Conservation (phyloP, 2,113 vertebrate genomes). For the Illadopsis cleaveri region DNA sequence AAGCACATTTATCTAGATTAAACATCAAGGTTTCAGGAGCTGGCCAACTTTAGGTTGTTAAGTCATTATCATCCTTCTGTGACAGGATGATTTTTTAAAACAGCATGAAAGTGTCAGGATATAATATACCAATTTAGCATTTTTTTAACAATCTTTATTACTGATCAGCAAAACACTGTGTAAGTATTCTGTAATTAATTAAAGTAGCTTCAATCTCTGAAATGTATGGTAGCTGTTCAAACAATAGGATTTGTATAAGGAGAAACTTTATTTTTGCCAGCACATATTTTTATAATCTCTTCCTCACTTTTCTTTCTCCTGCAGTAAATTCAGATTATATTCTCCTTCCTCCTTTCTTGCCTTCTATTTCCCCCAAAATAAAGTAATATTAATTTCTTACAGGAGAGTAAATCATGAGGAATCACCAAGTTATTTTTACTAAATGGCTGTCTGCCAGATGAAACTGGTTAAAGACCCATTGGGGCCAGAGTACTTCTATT, state of each 20-base stretch:
- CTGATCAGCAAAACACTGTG: neutral
- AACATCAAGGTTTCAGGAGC: conserved; percentile 27
- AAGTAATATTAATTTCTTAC: neutral
- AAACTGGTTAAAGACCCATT: neutral
- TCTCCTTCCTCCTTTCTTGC: neutral
- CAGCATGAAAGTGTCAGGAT: conserved; percentile 3
- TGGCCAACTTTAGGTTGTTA: conserved; percentile 28
- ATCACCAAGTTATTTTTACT: neutral
- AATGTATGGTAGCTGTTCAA: neutral
- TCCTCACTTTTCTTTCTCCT: neutral
- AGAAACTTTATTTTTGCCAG: neutral
- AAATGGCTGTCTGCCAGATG: neutral
- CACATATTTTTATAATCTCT: neutral
- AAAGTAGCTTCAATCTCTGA: neutral
- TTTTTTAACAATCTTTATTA: neutral
- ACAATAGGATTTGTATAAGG: neutral
- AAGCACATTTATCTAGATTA: conserved; percentile 62
- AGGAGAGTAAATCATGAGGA: neutral
- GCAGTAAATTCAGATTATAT: neutral
- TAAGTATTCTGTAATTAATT: neutral
- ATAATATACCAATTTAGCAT: neutral
- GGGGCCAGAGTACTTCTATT: neutral
- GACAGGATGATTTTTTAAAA: conserved; percentile 22
- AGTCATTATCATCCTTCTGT: conserved; percentile 22
- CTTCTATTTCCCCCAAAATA: neutral